Conservation (phyloP, 2,113 vertebrate species). For the Rissa tridactyla region DNA sequence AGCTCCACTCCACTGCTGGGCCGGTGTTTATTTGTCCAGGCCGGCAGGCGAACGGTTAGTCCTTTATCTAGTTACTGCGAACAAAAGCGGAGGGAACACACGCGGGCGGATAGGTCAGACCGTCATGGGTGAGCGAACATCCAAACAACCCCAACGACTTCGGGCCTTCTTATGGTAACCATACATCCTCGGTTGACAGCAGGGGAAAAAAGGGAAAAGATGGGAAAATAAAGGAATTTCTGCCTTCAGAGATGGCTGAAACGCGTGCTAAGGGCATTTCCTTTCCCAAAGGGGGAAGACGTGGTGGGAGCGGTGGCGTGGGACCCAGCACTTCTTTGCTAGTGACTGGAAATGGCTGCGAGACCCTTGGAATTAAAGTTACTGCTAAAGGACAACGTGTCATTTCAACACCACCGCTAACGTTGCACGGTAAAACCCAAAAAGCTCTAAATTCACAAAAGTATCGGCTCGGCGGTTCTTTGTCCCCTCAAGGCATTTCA, state of each 20-base stretch:
- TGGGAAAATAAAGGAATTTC: background rate
- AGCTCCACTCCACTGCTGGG: background rate
- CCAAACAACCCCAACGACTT: slow-evolving; percentile 19
- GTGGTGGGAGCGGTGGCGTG: background rate
- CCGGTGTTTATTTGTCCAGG: slow-evolving; percentile 32
- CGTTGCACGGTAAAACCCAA: background rate
- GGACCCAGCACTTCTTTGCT: rapidly evolving
- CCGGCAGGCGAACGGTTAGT: slow-evolving; percentile 24
- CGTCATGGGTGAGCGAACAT: slow-evolving; percentile 2
- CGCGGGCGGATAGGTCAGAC: background rate
- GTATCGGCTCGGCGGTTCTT: background rate
- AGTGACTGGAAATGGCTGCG: rapidly evolving
- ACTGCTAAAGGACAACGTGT: background rate
- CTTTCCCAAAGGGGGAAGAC: background rate
- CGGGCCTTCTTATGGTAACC: background rate
- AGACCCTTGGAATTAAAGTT: background rate
- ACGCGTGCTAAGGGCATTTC: background rate
- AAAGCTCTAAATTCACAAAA: background rate
- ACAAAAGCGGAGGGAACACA: background rate
- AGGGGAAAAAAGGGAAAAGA: background rate
- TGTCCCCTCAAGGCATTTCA: background rate
- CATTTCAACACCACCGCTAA: background rate
- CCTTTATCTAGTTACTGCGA: background rate
- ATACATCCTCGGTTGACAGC: background rate
- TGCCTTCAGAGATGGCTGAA: slow-evolving; percentile 22